phyloP scores from a whole-genome alignment of 2,113 vertebrate genomes.

The Callospermophilus lateralis region DNA sequence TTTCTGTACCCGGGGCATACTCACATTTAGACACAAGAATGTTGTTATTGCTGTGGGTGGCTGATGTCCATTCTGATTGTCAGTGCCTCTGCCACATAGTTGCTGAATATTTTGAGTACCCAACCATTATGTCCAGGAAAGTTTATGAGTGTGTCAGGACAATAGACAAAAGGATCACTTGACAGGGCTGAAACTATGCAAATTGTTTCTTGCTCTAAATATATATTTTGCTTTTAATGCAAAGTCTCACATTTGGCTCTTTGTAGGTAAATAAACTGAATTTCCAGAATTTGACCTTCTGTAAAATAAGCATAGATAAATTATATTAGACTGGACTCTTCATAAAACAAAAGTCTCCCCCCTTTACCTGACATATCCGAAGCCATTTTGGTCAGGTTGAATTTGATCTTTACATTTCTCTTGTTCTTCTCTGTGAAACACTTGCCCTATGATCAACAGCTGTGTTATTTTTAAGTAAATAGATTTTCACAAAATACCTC shows the following conservation, averaged over 20 bases:
- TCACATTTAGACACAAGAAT: not conserved
- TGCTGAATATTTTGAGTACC: not conserved
- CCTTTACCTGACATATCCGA: not conserved
- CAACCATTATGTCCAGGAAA: not conserved
- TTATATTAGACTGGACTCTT: not conserved
- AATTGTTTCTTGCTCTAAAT: not conserved
- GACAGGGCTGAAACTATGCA: not conserved
- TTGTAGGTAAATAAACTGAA: not conserved
- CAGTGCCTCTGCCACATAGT: not conserved
- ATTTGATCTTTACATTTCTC: slow-evolving; percentile 39
- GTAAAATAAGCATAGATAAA: not conserved
- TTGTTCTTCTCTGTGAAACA: slow-evolving; percentile 43
- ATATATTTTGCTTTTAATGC: not conserved
- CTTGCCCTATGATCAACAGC: slow-evolving; percentile 80
- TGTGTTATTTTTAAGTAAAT: slow-evolving; percentile 80
- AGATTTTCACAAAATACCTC: slow-evolving; percentile 76
- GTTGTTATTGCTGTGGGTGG: accelerated
- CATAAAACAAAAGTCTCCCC: not conserved
- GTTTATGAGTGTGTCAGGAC: not conserved
- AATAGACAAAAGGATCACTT: not conserved
- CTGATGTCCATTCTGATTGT: not conserved
- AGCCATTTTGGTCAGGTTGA: not conserved
- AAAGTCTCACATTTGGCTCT: not conserved
- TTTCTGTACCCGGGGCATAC: not conserved
- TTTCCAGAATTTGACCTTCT: slow-evolving; percentile 51